These are phyloP conservation scores for Cetoscarus ocellatus DNA, from an alignment of 2,797 vertebrate genomes.

Conservation along the genomic window DNA sequence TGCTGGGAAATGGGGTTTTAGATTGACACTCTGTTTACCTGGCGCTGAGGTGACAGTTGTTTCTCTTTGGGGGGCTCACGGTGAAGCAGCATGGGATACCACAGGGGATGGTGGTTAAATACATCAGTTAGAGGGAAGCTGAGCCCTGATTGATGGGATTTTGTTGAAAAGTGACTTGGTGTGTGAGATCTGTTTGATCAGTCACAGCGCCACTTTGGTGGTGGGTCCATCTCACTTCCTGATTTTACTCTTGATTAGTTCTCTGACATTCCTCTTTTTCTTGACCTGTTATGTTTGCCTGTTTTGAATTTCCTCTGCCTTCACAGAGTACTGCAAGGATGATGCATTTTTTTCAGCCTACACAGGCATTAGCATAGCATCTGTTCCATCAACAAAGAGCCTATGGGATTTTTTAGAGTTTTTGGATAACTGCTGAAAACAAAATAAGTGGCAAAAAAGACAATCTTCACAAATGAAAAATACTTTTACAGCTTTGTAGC, in stretches of 20 bases:
- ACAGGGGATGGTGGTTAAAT: conserved; percentile 14
- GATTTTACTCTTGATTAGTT: conserved; percentile 27
- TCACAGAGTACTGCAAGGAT: too few species aligned
- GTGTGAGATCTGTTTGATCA: conserved; percentile 8
- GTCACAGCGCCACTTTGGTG: not conserved
- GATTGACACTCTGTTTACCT: conserved; percentile 5
- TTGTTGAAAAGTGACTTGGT: conserved; percentile 12
- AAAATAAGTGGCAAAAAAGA: too few species aligned
- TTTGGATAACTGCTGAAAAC: too few species aligned
- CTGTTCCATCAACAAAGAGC: too few species aligned
- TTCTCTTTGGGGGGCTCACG: conserved; percentile 21
- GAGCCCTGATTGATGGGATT: conserved; percentile 17
- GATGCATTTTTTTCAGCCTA: too few species aligned
- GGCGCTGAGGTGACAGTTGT: conserved; percentile 21
- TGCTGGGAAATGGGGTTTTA: conserved; percentile 15
- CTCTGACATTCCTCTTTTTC: conserved; percentile 9
- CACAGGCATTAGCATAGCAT: too few species aligned
- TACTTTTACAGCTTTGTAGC: too few species aligned
- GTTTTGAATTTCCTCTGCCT: not conserved
- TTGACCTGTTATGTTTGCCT: not conserved
- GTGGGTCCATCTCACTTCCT: conserved; percentile 26
- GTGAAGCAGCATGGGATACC: conserved; percentile 13
- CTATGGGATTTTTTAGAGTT: too few species aligned
- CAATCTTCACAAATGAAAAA: too few species aligned
- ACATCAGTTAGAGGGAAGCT: not conserved